phyloP scores from a whole-genome alignment of 2,113 vertebrate species.

The Scophthalmus maximus region DNA sequence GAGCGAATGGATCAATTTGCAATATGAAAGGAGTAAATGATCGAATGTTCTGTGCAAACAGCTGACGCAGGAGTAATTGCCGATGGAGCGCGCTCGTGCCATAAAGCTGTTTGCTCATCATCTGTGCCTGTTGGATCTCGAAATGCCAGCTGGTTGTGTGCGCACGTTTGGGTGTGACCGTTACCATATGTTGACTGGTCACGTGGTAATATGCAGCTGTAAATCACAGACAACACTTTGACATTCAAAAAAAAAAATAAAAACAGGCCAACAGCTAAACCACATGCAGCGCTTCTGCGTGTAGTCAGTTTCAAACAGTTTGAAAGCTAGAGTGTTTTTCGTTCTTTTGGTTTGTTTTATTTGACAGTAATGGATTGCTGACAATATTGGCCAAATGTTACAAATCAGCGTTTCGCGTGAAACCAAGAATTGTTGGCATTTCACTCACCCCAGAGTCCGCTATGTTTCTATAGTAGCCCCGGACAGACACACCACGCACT shows the following conservation, averaged over 20 bases:
- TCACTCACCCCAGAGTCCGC: no score
- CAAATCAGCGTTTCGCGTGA: no score
- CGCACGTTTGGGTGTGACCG: not conserved
- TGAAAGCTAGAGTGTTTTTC: no score
- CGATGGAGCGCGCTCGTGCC: not conserved
- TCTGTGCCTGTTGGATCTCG: conserved; percentile 30
- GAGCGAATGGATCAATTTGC: not conserved
- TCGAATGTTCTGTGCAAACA: conserved; percentile 19
- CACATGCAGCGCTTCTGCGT: conserved; percentile 12
- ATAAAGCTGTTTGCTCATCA: conserved; percentile 37
- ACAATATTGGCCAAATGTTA: no score
- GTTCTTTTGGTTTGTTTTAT: no score
- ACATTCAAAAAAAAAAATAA: not conserved
- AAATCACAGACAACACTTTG: conserved; percentile 29
- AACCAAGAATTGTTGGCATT: no score
- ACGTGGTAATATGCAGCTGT: conserved; percentile 22
- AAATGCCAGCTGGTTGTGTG: conserved; percentile 43
- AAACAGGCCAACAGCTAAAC: not conserved
- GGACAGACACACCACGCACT: no score
- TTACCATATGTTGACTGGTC: conserved; percentile 35
- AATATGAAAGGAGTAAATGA: conserved; percentile 31
- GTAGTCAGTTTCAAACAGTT: conserved; percentile 12
- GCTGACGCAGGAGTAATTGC: conserved; percentile 24
- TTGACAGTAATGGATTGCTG: no score
- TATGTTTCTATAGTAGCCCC: no score